Conservation (phyloP, 2,888 invertebrate species). For the Leptopilina myrica region DNA sequence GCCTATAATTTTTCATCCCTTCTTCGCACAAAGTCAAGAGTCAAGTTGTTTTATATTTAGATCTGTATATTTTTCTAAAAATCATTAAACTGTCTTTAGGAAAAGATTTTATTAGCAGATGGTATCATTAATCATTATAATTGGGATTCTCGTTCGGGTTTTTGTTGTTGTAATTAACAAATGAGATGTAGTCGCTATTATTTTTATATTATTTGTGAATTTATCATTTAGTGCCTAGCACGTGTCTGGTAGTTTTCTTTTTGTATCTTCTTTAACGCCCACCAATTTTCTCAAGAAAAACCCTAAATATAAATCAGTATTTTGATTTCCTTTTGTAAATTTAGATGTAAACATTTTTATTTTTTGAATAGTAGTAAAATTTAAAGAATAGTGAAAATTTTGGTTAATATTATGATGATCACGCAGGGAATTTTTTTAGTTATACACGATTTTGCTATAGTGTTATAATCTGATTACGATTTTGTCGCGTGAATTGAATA, state of each 20-base stretch:
- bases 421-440: no score
- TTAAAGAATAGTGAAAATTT: no score
- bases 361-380: no score
- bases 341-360: no score
- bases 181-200: not conserved
- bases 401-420: no score
- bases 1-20: not conserved
- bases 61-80: not conserved
- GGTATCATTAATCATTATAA: slow-evolving; percentile 23
- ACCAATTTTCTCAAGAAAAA: no score
- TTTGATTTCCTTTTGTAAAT: no score
- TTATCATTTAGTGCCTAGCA: not conserved
- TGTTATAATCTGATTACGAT: no score
- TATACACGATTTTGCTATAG: no score
- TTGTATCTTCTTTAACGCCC: no score
- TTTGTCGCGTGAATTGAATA: slow-evolving; percentile 33
- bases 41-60: not conserved
- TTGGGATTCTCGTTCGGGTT: slow-evolving; percentile 11
- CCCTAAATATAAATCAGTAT: no score
- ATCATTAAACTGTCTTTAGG: not conserved
- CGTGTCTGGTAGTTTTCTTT: not conserved
- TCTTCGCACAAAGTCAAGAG: not conserved
- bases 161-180: not conserved
- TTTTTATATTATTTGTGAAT: not conserved
- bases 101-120: not conserved